Evolutionary conservation across 2,113 vertebrate genomes (phyloP).

Genomic region (Athene cunicularia): DNA sequence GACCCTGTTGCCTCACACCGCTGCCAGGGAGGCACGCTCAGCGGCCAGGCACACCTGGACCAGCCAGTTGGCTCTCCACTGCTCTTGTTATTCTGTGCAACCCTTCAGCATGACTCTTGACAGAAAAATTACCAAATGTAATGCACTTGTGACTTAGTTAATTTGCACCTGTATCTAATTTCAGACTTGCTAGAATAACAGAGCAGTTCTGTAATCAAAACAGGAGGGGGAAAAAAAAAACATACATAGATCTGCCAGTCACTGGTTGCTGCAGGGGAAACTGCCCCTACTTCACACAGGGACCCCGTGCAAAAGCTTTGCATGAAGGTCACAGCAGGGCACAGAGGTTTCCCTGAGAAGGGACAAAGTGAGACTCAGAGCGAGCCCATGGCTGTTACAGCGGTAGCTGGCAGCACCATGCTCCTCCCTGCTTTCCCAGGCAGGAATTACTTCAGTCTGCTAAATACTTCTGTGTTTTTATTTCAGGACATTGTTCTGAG

Average conservation of each 20-base stretch:
- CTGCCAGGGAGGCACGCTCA: neutral
- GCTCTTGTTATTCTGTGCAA: conserved; percentile 38
- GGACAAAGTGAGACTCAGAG: neutral
- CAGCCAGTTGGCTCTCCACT: neutral
- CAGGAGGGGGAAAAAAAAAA: neutral
- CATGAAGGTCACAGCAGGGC: neutral
- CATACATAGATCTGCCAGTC: conserved; percentile 40
- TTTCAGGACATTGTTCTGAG: neutral
- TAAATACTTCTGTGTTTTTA: neutral
- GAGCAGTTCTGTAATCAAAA: conserved; percentile 68
- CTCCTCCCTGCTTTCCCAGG: neutral
- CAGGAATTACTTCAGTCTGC: neutral
- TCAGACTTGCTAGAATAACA: conserved; percentile 71
- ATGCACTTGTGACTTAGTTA: conserved; percentile 69
- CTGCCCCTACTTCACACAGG: neutral
- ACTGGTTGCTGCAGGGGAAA: neutral
- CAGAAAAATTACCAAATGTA: conserved; percentile 69
- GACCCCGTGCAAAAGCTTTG: neutral
- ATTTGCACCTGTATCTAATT: conserved; percentile 76
- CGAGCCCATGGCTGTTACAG: neutral
- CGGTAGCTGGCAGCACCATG: accelerated
- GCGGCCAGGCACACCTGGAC: neutral
- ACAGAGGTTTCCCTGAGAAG: neutral
- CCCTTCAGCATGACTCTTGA: conserved; percentile 62
- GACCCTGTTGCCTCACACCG: accelerated